Conservation (phyloP, 2,888 invertebrate species). For the Habroteleia sp. region DNA sequence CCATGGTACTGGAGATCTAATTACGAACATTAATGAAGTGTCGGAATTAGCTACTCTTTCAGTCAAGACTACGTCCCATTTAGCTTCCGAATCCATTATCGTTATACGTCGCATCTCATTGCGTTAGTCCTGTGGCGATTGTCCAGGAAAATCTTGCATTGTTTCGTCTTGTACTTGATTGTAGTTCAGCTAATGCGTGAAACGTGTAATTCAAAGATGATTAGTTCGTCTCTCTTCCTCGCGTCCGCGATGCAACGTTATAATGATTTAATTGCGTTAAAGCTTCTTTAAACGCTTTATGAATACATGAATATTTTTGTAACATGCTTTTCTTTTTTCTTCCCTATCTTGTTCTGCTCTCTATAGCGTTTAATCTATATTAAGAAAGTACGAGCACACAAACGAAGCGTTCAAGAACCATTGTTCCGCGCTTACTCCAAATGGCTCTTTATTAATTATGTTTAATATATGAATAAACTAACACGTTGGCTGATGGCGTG, state of each 20-base stretch:
- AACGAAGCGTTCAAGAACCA: slow-evolving; percentile 18
- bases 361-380: slow-evolving; percentile 14
- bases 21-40: slow-evolving; percentile 78
- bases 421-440: slow-evolving; percentile 15
- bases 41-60: slow-evolving; percentile 76
- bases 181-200: slow-evolving; percentile 48
- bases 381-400: slow-evolving; percentile 1
- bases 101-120: slow-evolving; percentile 68
- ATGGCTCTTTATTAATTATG: slow-evolving; percentile 34
- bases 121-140: slow-evolving; percentile 61
- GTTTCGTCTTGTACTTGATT: slow-evolving; percentile 48
- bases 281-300: slow-evolving; percentile 16
- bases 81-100: slow-evolving; percentile 79
- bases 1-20: slow-evolving; percentile 74
- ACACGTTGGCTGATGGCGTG: slow-evolving; percentile 6
- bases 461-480: slow-evolving; percentile 24
- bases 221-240: slow-evolving; percentile 23
- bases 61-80: slow-evolving; percentile 74
- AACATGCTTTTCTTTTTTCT: slow-evolving; percentile 1
- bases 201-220: slow-evolving; percentile 34
- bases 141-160: slow-evolving; percentile 64
- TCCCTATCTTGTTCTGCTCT: too few relatives aligned
- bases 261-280: slow-evolving; percentile 22
- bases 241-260: slow-evolving; percentile 3
- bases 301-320: background rate